Percentiles rank a stretch among this genome's conserved stretches.
Evolutionary conservation across 2,113 vertebrate genomes (phyloP).

Genomic region (Chiloscyllium plagiosum): DNA sequence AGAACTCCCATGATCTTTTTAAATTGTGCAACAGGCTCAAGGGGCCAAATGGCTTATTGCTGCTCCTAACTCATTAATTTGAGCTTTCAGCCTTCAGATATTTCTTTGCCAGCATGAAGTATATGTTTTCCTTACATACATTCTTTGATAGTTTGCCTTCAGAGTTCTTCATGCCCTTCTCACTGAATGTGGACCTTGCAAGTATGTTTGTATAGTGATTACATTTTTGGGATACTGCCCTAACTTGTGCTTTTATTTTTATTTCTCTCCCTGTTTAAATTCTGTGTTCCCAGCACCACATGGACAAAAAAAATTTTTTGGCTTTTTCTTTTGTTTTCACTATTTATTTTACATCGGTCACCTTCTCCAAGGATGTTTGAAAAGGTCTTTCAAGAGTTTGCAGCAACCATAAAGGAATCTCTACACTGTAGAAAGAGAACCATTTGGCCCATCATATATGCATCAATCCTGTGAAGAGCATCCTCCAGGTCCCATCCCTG

Average conservation of each 20-base stretch:
- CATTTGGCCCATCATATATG: too few relatives aligned
- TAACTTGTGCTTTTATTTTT: background rate
- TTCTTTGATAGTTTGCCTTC: background rate
- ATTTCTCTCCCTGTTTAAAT: background rate
- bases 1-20: too few relatives aligned
- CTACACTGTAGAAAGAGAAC: too few relatives aligned
- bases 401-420: background rate
- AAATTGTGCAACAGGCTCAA: too few relatives aligned
- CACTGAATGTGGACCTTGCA: too few relatives aligned
- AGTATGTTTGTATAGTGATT: background rate
- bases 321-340: too few relatives aligned
- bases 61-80: background rate
- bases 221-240: background rate
- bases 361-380: background rate
- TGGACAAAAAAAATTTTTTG: too few relatives aligned
- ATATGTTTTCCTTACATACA: background rate
- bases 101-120: background rate
- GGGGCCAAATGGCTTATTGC: too few relatives aligned
- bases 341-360: too few relatives aligned
- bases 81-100: background rate
- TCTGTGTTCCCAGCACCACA: too few relatives aligned
- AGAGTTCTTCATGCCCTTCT: background rate
- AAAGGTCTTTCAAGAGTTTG: background rate
- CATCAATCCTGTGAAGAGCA: too few relatives aligned
- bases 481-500: too few relatives aligned